Evolutionary conservation across 92 coral and sea anemone genomes (phyloP).

Genomic region (Epizoanthus rinbou): DNA sequence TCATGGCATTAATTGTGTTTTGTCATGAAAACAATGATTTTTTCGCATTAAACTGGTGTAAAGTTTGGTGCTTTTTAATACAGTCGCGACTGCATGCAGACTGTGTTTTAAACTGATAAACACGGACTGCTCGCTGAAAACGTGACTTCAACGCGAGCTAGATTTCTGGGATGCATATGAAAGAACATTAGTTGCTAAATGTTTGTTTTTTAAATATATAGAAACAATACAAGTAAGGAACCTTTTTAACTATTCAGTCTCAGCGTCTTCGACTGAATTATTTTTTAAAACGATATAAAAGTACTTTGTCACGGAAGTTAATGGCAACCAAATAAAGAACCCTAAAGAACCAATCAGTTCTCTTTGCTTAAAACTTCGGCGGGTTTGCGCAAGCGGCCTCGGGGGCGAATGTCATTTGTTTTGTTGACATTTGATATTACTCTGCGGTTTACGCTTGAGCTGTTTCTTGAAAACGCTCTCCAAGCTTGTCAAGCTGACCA

Average conservation of each 20-base stretch:
- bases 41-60: not conserved
- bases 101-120: not conserved
- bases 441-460: constrained; percentile 35
- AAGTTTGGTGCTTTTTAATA: not conserved
- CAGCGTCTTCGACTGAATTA: no score
- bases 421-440: constrained; percentile 33
- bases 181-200: no score
- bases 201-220: no score
- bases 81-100: not conserved
- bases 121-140: not conserved
- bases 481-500: constrained; percentile 34
- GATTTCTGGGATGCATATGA: no score
- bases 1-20: not conserved
- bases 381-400: not conserved
- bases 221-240: no score
- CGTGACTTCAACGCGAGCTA: not conserved
- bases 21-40: constrained; percentile 15
- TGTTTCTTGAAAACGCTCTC: constrained; percentile 35
- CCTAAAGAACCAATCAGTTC: not conserved
- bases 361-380: not conserved
- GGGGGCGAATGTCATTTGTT: constrained; percentile 5
- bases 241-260: no score
- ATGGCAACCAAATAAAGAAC: no score
- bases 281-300: no score
- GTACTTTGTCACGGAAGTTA: no score